Conservation (phyloP, 2,888 invertebrate genomes). For the Eristalis tenax region DNA sequence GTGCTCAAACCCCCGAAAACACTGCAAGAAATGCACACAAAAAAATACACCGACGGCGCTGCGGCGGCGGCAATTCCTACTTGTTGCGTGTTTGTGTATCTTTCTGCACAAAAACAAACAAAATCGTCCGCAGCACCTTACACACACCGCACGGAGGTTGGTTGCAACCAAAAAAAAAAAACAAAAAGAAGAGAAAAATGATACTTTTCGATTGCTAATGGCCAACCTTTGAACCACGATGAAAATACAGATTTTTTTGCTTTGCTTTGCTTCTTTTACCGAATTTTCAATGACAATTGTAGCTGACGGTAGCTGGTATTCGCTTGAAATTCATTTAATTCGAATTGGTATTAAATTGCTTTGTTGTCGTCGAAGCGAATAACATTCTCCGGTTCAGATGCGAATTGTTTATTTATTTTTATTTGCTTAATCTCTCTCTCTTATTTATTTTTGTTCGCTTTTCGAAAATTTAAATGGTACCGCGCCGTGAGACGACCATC, state of each 20-base stretch:
- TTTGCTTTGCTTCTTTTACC: slow-evolving; percentile 40
- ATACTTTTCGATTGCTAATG: not conserved
- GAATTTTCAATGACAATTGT: slow-evolving; percentile 22
- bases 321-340: slow-evolving; percentile 33
- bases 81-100: slow-evolving; percentile 52
- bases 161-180: not conserved
- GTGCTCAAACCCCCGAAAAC: slow-evolving; percentile 6
- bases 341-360: not conserved
- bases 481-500: slow-evolving; percentile 66
- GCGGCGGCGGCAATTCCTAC: slow-evolving; percentile 15
- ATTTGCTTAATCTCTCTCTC: not conserved
- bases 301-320: slow-evolving; percentile 35
- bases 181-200: not conserved
- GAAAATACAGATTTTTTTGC: not conserved
- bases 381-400: slow-evolving; percentile 35
- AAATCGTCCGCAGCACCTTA: slow-evolving; percentile 30
- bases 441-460: not conserved
- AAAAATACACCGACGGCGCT: not conserved
- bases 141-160: not conserved
- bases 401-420: slow-evolving; percentile 26
- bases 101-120: slow-evolving; percentile 2
- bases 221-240: slow-evolving; percentile 39
- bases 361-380: slow-evolving; percentile 11
- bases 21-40: not conserved
- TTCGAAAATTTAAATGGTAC: slow-evolving; percentile 55